Base-by-base conservation (phyloP, 2,888 invertebrate species). In the Pammene fasciana region DNA sequence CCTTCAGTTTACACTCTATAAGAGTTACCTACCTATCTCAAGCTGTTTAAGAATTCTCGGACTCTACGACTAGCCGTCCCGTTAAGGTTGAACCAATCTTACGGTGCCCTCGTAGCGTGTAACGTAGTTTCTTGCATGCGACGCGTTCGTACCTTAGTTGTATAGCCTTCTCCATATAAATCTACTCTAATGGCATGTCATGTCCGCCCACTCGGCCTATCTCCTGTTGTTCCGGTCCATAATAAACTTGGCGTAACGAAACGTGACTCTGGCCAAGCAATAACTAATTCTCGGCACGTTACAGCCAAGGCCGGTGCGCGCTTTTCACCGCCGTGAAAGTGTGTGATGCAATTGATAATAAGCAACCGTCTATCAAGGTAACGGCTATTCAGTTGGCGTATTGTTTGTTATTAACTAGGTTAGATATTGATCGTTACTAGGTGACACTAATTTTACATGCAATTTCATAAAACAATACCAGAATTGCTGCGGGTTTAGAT, bases 141-240 rank as follows among this genome's bases (percentile, higher is more conserved):
- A 1, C 8, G 5, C 4, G 46, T 0, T n/a, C 46, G 0, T 38
- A 38, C 38, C 38, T 38, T 38, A 1, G 38, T 38, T 38, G 38
- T 9, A 38, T 38, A 38, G 0, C 2, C 13, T 6, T 34, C 54
- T 52, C 18, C n/a, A 34, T 34, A 34, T 16, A n/a, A 34, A 34
- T 34, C 9, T 50, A 18, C 18, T 50, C 34, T 34, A 54, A 54
- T 54, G 54, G 34, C 54, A 75, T 78, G 79, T 78, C 78, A 80
- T 78, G 74, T 76, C 78, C 79, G 75, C 72, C 77, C 73, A 78
- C 83, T 81, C 75, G 70, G 57, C 75, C 75, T 80, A 77, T 79
- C 74, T 75, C 83, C 86, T 86, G 86, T 86, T 86, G 84, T 89
- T 90, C 89, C 89, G 87, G 84, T 82, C 78, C 73, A 72, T 73